A percentile compares a stretch with the other conserved stretches of the same genome.
Conservation (phyloP, 2,888 invertebrate species). For the Troides helena region DNA sequence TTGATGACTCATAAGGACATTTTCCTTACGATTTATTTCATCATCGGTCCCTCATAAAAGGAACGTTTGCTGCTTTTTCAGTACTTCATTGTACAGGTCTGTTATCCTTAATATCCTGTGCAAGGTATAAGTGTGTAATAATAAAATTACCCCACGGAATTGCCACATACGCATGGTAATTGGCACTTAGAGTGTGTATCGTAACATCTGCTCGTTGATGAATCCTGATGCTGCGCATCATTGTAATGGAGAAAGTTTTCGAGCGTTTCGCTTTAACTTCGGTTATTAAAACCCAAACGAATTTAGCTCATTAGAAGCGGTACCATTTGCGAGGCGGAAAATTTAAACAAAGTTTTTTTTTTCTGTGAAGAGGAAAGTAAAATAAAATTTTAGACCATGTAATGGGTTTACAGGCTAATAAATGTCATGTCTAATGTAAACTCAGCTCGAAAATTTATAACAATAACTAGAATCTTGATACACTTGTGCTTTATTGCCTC, state of each 20-base stretch:
- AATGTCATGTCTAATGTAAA: too few species aligned
- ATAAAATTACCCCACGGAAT: not conserved
- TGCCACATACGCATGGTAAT: not conserved
- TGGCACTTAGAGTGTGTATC: not conserved
- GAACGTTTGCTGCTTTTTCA: too few species aligned
- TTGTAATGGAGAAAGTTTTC: conserved; percentile 17
- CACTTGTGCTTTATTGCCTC: too few species aligned
- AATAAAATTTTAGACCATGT: too few species aligned
- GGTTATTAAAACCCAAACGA: conserved; percentile 14
- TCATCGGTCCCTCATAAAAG: too few species aligned
- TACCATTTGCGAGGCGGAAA: not conserved
- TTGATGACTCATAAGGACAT: too few species aligned
- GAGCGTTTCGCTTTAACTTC: conserved; percentile 16
- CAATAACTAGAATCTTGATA: too few species aligned
- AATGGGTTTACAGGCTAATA: too few species aligned
- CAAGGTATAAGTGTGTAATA: not conserved
- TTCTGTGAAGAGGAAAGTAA: not conserved
- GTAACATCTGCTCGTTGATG: conserved; percentile 19
- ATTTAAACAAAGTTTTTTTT: not conserved
- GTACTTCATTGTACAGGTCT: not conserved
- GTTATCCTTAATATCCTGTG: not conserved
- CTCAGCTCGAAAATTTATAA: too few species aligned
- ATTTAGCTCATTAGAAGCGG: conserved; percentile 6
- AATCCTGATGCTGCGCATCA: conserved; percentile 2
- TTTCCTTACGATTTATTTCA: too few species aligned